Evolutionary conservation across 2,797 vertebrate species (phyloP).

Genomic region (Neosilurus hyrtlii): DNA sequence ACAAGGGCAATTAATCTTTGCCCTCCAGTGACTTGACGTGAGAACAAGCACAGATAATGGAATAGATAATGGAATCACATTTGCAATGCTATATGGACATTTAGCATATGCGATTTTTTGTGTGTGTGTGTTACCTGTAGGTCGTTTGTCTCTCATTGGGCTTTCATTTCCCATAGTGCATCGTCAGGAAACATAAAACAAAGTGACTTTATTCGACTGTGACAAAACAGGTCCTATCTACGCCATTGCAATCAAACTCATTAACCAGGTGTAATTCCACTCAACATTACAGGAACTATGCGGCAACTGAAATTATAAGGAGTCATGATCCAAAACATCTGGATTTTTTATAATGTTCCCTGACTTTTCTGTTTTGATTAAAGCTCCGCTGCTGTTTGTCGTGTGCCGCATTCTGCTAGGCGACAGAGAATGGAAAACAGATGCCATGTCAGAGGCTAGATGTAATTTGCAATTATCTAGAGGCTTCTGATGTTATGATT

Average conservation of each 20-base stretch:
- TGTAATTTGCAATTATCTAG: conserved; percentile 63
- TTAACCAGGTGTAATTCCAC: background rate
- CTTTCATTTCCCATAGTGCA: background rate
- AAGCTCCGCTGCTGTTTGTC: conserved; percentile 22
- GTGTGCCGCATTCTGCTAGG: conserved; percentile 50
- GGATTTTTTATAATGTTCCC: too few species aligned
- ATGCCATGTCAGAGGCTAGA: conserved; percentile 55
- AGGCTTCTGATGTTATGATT: conserved; percentile 60
- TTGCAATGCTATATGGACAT: background rate
- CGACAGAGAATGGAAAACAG: conserved; percentile 52
- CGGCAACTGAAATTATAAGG: background rate
- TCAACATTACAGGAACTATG: background rate
- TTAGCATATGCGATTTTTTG: background rate
- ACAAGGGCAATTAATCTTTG: conserved; percentile 22
- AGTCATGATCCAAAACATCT: too few species aligned
- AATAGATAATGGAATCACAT: conserved; percentile 19
- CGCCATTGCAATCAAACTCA: background rate
- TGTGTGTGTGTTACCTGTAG: background rate
- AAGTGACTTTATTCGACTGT: background rate
- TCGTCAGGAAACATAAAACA: background rate
- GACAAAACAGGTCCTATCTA: too few species aligned
- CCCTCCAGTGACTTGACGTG: background rate
- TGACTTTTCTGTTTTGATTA: conserved; percentile 7
- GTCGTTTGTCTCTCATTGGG: background rate
- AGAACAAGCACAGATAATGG: conserved; percentile 18